These are phyloP conservation scores for Hypanus sabinus DNA, from an alignment of 2,113 vertebrate species.

Conservation along the genomic window DNA sequence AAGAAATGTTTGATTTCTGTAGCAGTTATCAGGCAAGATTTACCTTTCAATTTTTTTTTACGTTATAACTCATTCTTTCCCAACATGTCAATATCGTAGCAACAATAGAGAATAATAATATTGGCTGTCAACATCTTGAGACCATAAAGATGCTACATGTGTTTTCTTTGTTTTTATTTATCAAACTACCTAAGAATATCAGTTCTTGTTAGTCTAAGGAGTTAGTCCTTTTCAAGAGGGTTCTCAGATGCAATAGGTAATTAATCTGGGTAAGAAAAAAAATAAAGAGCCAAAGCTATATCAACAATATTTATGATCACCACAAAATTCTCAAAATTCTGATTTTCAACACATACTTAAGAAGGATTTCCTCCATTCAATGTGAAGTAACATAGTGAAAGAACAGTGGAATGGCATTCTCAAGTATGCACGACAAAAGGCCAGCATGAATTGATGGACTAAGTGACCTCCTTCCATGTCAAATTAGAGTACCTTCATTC, in stretches of 20 bases:
- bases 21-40: not conserved
- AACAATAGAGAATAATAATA: not conserved
- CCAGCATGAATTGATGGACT: no score
- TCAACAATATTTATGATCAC: not conserved
- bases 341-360: not conserved
- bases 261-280: not conserved
- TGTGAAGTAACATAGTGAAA: not conserved
- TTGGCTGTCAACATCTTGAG: not conserved
- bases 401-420: no score
- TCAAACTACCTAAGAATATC: not conserved
- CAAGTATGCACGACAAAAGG: no score
- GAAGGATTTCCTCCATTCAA: not conserved
- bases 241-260: not conserved
- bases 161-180: not conserved
- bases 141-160: not conserved
- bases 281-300: not conserved
- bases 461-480: no score
- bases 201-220: not conserved
- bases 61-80: not conserved
- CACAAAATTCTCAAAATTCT: not conserved
- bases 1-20: not conserved
- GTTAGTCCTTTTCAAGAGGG: not conserved
- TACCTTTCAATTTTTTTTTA: not conserved
- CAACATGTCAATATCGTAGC: not conserved
- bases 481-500: no score